phyloP scores from a whole-genome alignment of 2,113 vertebrate species.

The Brienomyrus longianalis region DNA sequence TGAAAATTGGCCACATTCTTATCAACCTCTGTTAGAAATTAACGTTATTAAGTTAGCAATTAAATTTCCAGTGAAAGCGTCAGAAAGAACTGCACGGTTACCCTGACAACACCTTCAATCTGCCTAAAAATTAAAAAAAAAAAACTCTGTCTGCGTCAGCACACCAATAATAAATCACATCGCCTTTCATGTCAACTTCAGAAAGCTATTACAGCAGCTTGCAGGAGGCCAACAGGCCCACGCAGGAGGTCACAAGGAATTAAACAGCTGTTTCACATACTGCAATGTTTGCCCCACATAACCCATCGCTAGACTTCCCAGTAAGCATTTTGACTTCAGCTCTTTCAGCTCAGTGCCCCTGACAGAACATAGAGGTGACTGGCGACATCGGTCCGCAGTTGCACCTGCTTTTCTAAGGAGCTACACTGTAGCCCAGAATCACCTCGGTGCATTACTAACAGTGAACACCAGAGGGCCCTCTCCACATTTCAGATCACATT shows the following conservation, averaged over 20 bases:
- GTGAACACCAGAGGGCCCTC: neutral
- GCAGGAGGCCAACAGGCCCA: neutral
- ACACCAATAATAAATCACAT: neutral
- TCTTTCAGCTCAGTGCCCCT: neutral
- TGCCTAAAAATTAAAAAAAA: neutral
- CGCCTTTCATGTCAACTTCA: neutral
- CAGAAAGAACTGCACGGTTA: neutral
- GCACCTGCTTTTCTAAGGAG: conserved; percentile 26
- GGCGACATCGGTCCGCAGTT: neutral
- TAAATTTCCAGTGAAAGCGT: neutral
- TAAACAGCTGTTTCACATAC: neutral
- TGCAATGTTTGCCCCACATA: neutral
- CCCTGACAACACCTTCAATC: neutral
- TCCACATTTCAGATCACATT: neutral
- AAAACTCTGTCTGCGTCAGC: neutral
- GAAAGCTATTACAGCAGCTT: conserved; percentile 2
- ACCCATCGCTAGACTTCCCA: neutral
- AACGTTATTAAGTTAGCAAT: neutral
- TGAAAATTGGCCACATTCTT: neutral
- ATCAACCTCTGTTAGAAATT: neutral
- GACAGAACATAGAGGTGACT: neutral
- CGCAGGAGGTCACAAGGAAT: neutral
- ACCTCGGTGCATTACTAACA: neutral
- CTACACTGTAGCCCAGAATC: neutral
- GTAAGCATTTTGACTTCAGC: conserved; percentile 1